Percentiles rank a stretch among this genome's conserved stretches.
Evolutionary conservation across 2,888 invertebrate genomes (phyloP).

Genomic region (Phrixothrix hirtus): DNA sequence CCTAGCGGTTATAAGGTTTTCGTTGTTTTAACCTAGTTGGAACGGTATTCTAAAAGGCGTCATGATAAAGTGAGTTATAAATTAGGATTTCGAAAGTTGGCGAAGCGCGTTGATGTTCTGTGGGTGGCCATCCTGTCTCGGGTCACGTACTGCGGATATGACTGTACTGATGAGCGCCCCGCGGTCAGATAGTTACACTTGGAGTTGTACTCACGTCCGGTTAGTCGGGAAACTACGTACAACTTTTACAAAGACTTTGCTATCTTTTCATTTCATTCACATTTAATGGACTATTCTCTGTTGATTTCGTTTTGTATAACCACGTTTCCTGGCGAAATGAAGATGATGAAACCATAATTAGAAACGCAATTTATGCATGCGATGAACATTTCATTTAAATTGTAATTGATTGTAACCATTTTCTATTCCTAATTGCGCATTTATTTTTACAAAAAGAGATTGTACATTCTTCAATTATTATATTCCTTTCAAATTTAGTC

Average conservation of each 20-base stretch:
- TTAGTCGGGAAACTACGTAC: slow-evolving; percentile 29
- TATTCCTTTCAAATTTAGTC: too few relatives aligned
- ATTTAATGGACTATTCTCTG: slow-evolving; percentile 15
- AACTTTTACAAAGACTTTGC: slow-evolving; percentile 21
- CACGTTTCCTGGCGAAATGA: slow-evolving; percentile 4
- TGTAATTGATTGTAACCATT: too few relatives aligned
- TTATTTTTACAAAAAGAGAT: too few relatives aligned
- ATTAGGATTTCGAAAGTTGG: slow-evolving; percentile 28
- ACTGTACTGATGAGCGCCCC: slow-evolving; percentile 37
- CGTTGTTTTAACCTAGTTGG: slow-evolving; percentile 12
- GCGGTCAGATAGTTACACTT: slow-evolving; percentile 38
- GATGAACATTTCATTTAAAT: too few relatives aligned
- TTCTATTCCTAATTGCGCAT: too few relatives aligned
- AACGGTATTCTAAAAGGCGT: slow-evolving; percentile 16
- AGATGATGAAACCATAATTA: too few relatives aligned
- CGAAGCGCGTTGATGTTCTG: slow-evolving; percentile 22
- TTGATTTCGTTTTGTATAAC: slow-evolving; percentile 13
- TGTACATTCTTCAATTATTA: too few relatives aligned
- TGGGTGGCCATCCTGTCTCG: slow-evolving; percentile 26
- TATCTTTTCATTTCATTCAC: slow-evolving; percentile 22
- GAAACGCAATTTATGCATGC: too few relatives aligned
- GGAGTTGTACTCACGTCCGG: slow-evolving; percentile 35
- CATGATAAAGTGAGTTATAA: slow-evolving; percentile 26
- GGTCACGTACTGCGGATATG: slow-evolving; percentile 40
- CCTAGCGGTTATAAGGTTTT: slow-evolving; percentile 1